Evolutionary conservation across 2,888 invertebrate species (phyloP).

Genomic region (Scaptomyza flava): DNA sequence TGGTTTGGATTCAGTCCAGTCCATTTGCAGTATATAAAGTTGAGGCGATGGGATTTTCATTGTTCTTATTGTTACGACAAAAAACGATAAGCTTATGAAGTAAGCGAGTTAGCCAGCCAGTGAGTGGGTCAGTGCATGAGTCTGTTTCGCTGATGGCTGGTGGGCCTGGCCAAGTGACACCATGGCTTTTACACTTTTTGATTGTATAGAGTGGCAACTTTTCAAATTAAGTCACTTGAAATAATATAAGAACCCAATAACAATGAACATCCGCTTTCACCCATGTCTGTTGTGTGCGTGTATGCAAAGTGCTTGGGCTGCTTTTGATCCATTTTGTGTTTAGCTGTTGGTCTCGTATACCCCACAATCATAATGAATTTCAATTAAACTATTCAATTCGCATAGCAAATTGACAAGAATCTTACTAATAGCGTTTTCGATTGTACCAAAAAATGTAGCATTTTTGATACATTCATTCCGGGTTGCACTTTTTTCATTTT

Average conservation of each 20-base stretch:
- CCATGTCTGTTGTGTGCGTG: not conserved
- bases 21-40: constrained; percentile 20
- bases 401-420: not conserved
- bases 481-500: too few species aligned
- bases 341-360: not conserved
- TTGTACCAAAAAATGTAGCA: too few species aligned
- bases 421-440: too few species aligned
- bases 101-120: not conserved
- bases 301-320: not conserved
- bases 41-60: constrained; percentile 10
- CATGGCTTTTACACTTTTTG: too few species aligned
- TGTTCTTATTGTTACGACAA: constrained; percentile 22
- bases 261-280: not conserved
- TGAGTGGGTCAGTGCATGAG: too few species aligned
- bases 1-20: too few species aligned
- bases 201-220: constrained; percentile 43
- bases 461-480: too few species aligned
- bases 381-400: not conserved
- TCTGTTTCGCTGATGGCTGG: too few species aligned
- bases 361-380: not conserved
- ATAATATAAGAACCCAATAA: not conserved
- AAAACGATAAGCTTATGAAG: constrained; percentile 52
- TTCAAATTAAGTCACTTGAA: constrained; percentile 48
- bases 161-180: too few species aligned
- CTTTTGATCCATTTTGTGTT: not conserved